These are phyloP conservation scores for Anthoscopus minutus DNA, from an alignment of 2,113 vertebrate genomes.

Conservation along the genomic window DNA sequence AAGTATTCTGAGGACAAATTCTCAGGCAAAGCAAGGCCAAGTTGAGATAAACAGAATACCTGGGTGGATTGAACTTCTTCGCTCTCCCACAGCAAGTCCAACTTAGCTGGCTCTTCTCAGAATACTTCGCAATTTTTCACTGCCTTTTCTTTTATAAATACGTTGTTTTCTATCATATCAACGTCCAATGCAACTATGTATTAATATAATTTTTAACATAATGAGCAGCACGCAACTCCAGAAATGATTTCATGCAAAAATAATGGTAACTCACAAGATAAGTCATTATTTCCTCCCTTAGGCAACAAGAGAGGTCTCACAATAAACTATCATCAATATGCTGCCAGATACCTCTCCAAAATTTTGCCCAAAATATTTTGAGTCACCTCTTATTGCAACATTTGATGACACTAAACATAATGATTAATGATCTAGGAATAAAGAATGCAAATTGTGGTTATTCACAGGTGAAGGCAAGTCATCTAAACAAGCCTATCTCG, in stretches of 20 bases:
- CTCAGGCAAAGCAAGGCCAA: not conserved
- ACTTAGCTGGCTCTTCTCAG: not conserved
- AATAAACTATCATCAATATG: fast-evolving
- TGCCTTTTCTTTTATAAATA: not conserved
- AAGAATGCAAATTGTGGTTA: not conserved
- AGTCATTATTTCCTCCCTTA: not conserved
- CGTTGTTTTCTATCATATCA: not conserved
- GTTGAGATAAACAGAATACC: not conserved
- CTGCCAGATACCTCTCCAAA: not conserved
- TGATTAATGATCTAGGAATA: not conserved
- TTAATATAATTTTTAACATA: not conserved
- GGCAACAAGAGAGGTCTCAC: not conserved
- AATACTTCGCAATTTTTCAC: not conserved
- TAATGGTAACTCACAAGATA: not conserved
- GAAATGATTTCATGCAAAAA: not conserved
- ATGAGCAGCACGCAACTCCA: not conserved
- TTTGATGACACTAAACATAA: not conserved
- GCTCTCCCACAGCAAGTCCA: not conserved
- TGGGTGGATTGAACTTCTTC: not conserved
- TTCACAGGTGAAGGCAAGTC: not conserved
- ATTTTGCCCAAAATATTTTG: not conserved
- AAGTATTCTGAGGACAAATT: not conserved
- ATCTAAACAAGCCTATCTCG: not conserved
- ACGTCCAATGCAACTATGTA: not conserved
- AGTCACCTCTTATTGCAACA: not conserved